Conservation (phyloP, 1,140 invertebrate species). For the Eulimnadia texana region DNA sequence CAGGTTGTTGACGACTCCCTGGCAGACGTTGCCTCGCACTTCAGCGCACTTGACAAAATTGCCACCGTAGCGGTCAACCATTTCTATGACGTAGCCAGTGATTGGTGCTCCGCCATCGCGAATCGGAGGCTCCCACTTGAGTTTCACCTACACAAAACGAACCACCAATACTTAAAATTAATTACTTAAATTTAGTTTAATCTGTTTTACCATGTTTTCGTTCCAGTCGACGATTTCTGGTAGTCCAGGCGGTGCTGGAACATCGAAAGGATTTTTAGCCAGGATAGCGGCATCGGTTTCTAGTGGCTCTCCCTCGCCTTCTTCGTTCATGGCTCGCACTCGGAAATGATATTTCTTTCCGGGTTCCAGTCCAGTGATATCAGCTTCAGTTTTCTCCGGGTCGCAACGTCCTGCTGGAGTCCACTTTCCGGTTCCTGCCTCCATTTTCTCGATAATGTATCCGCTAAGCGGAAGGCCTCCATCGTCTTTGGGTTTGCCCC, state of each 20-base stretch:
- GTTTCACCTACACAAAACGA: too few relatives aligned
- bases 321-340: constrained; percentile 87
- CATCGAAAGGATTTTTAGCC: constrained; percentile 93
- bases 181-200: too few relatives aligned
- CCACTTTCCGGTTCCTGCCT: constrained; percentile 70
- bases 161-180: too few relatives aligned
- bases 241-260: constrained; percentile 72
- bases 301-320: constrained; percentile 85
- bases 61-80: constrained; percentile 52
- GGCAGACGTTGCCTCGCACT: constrained; percentile 56
- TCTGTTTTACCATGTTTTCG: constrained; percentile 76
- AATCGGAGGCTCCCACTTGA: constrained; percentile 91
- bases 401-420: constrained; percentile 63
- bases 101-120: constrained; percentile 93
- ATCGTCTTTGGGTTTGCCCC: constrained; percentile 90
- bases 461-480: constrained; percentile 80
- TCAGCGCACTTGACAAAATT: constrained; percentile 56
- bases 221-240: constrained; percentile 89
- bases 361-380: constrained; percentile 76
- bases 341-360: constrained; percentile 89
- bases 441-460: constrained; percentile 88
- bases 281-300: constrained; percentile 69
- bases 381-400: constrained; percentile 68
- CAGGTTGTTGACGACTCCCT: constrained; percentile 69
- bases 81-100: constrained; percentile 84